Base-by-base conservation (phyloP, 2,113 vertebrate species). In the Lampris incognitus region DNA sequence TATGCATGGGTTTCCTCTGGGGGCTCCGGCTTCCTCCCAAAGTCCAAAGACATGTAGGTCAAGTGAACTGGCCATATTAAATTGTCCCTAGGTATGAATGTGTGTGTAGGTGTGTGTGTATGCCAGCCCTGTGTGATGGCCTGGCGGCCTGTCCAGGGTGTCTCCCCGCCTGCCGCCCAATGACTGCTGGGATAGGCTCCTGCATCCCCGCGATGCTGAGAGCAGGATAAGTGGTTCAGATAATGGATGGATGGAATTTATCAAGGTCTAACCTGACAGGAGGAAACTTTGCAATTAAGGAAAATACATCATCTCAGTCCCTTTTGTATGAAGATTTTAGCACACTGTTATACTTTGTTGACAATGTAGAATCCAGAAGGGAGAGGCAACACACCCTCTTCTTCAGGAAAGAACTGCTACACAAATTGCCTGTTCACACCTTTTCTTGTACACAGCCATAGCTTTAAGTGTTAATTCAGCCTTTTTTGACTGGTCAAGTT, bases 401-500 rank as follows among this genome's bases (percentile, higher is more conserved):
- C 63, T 59, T 54, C 38, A 42, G 55, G n/a, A 56, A 59, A 52
- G 3, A 66, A 66, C 51, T 5, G 40, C 66, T 65, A 51, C 71
- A 76, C 72, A 54, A 58, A 55, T 72, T 69, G 70, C 62, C 71
- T 72, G 41, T 86, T 89, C 75, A 85, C 88, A 88, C 76, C 36
- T 84, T 76, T 66, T 24, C 76, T 62, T 54, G 11, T 69, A 70
- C 74, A 76, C 68, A 79, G 38, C 65, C 7, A 38, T 73, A 78
- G 11, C 52, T 36, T 74, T 9, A 69, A 64, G 77, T 84, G 82
- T 76, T 87, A 89, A 89, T 84, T 79, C 74, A 73, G 37, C 80
- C 74, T 82, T 78, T 88, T 65, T 67, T 39, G 55, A 72, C 58
- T 62, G 73, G 77, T 72, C 52, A 1, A 77, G 67, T 78, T 40